Conservation (phyloP, 2,113 vertebrate genomes). For the Micronycteris hirsuta region DNA sequence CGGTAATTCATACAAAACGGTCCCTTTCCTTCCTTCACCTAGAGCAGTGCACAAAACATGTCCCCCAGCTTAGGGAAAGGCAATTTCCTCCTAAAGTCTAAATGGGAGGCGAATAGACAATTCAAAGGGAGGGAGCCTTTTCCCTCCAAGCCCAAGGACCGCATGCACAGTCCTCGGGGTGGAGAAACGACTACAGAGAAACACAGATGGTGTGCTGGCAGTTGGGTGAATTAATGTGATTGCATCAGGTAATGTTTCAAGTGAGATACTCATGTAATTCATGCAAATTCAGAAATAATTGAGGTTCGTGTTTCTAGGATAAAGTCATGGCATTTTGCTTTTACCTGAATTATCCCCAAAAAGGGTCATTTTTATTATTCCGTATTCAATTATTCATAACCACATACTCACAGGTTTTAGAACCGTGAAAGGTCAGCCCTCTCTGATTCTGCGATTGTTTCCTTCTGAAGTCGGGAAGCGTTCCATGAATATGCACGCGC, state of each 20-base stretch:
- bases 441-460: constrained; percentile 68
- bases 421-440: constrained; percentile 82
- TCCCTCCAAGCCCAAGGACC: not conserved
- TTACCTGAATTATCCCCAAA: constrained; percentile 30
- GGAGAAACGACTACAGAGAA: not conserved
- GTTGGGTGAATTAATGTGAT: constrained; percentile 43
- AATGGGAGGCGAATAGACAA: not conserved
- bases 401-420: constrained; percentile 65
- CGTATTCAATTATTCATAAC: constrained; percentile 79
- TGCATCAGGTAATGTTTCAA: constrained; percentile 2
- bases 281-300: constrained; percentile 70
- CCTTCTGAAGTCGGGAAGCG: constrained; percentile 64
- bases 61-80: not conserved
- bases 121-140: not conserved
- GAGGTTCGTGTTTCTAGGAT: constrained; percentile 35
- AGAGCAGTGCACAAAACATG: not conserved
- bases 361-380: constrained; percentile 55
- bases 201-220: constrained; percentile 44
- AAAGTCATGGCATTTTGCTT: constrained; percentile 62
- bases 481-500: constrained; percentile 90
- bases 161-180: not conserved
- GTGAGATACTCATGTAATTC: constrained; percentile 53
- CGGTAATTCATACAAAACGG: not conserved
- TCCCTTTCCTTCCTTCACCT: not conserved
- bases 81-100: not conserved